phyloP scores from a whole-genome alignment of 2,888 invertebrate species.

The Drosophila mettleri region DNA sequence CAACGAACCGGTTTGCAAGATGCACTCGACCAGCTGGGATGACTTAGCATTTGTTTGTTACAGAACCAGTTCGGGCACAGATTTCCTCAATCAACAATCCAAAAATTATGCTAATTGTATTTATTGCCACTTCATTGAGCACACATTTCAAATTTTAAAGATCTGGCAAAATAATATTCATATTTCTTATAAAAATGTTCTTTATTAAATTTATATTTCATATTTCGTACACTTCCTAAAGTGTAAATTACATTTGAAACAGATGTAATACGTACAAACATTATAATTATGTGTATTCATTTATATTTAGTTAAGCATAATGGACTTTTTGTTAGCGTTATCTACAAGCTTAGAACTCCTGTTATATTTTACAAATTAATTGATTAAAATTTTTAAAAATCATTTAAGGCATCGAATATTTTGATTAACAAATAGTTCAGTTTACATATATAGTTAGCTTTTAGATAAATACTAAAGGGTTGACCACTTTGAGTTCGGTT shows the following conservation, averaged over 20 bases:
- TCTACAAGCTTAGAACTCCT: constrained; percentile 45
- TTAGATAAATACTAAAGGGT: constrained; percentile 20
- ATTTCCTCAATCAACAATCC: constrained; percentile 58
- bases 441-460: not conserved
- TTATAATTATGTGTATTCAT: constrained; percentile 8
- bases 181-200: constrained; percentile 46
- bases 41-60: constrained; percentile 4
- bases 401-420: constrained; percentile 55
- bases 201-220: constrained; percentile 63
- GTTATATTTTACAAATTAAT: constrained; percentile 28
- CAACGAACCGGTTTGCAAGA: constrained; percentile 34
- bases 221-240: constrained; percentile 52
- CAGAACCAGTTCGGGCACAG: constrained; percentile 47
- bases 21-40: constrained; percentile 5
- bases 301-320: constrained; percentile 40
- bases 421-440: constrained; percentile 40
- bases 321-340: constrained; percentile 56
- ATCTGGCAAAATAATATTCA: not conserved
- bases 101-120: constrained; percentile 47
- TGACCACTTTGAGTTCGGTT: constrained; percentile 67
- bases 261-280: constrained; percentile 4
- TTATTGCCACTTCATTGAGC: constrained; percentile 36
- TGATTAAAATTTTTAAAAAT: constrained; percentile 32
- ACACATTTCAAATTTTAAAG: constrained; percentile 12
- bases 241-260: constrained; percentile 62